Percentiles rank a stretch among this genome's conserved stretches.
phyloP scores from a whole-genome alignment of 2,113 vertebrate genomes.

The Cololabis saira region DNA sequence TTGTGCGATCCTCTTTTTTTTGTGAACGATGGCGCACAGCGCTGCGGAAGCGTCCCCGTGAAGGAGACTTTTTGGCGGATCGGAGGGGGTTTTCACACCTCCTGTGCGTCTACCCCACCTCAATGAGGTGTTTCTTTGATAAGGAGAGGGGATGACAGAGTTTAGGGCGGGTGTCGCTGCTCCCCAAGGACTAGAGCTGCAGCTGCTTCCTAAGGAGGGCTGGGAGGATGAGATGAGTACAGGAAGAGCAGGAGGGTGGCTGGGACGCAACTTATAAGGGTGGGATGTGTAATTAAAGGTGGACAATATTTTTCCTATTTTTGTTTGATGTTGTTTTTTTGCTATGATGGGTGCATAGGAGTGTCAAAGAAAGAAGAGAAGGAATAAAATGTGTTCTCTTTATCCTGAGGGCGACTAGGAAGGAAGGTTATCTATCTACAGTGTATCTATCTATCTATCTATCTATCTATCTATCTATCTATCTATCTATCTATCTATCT shows the following conservation, averaged over 20 bases:
- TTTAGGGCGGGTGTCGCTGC: constrained; percentile 59
- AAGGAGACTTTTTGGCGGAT: constrained; percentile 12
- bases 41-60: constrained; percentile 25
- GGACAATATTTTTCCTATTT: too few species aligned
- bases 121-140: constrained; percentile 12
- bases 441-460: neutral
- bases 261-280: constrained; percentile 29
- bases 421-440: neutral
- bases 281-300: constrained; percentile 31
- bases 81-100: constrained; percentile 9
- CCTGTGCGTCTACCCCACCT: constrained; percentile 30
- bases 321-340: too few species aligned
- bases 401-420: too few species aligned
- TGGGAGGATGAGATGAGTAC: neutral
- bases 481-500: neutral
- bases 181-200: constrained; percentile 59
- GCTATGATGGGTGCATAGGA: too few species aligned
- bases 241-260: constrained; percentile 23
- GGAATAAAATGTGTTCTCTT: too few species aligned
- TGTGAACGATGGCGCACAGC: constrained; percentile 50
- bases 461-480: constrained; percentile 6
- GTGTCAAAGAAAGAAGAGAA: too few species aligned
- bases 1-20: constrained; percentile 39
- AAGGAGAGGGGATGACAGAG: constrained; percentile 16
- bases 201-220: constrained; percentile 23